These are phyloP conservation scores for Drosophila cardini DNA, from an alignment of 1,140 invertebrate species.

Conservation along the genomic window DNA sequence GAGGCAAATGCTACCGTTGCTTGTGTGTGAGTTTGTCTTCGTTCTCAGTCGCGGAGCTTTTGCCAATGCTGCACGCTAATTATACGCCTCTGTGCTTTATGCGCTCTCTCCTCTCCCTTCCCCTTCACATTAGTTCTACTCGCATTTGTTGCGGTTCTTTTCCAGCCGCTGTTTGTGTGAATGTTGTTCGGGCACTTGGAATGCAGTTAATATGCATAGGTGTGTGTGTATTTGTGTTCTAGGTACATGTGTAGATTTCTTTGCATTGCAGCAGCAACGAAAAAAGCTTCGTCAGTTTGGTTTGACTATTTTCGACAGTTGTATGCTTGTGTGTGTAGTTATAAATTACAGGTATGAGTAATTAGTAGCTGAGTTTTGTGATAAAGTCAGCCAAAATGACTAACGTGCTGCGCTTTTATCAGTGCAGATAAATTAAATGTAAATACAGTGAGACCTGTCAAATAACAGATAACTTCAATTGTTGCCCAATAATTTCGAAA, in stretches of 20 bases:
- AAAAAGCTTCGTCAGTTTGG: conserved; percentile 17
- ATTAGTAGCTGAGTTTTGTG: conserved; percentile 19
- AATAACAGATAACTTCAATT: neutral
- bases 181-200: conserved; percentile 54
- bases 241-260: neutral
- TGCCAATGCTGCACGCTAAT: conserved; percentile 74
- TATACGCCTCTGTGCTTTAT: conserved; percentile 80
- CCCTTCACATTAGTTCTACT: neutral
- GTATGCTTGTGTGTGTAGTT: neutral
- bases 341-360: conserved; percentile 29
- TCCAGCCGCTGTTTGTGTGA: conserved; percentile 7
- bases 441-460: neutral
- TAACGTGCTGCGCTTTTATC: conserved; percentile 29
- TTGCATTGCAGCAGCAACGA: neutral
- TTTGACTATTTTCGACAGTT: neutral
- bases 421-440: neutral
- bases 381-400: conserved; percentile 24
- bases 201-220: conserved; percentile 73
- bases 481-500: neutral
- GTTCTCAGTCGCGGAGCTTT: neutral
- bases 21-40: neutral
- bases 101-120: conserved; percentile 44
- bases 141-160: conserved; percentile 64
- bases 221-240: conserved; percentile 16
- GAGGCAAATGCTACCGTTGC: conserved; percentile 35